These are phyloP conservation scores for Halichoerus grypus DNA, from an alignment of 2,113 vertebrate species.

Conservation along the genomic window DNA sequence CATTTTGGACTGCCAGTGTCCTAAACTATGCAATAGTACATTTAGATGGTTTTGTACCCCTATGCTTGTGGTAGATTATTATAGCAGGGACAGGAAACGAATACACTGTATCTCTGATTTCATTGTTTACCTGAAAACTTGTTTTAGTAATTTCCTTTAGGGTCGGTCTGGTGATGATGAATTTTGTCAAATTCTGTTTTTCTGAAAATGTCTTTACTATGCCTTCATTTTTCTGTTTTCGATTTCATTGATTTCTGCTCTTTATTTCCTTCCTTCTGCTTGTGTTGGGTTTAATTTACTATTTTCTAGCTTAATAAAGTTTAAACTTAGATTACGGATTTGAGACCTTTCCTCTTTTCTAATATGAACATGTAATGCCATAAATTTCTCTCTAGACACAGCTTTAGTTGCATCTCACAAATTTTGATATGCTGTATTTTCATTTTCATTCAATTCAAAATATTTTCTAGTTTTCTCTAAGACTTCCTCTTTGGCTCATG, in stretches of 20 bases:
- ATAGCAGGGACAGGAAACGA: not conserved
- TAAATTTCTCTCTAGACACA: not conserved
- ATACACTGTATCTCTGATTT: not conserved
- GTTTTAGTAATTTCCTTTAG: not conserved
- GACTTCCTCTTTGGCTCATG: not conserved
- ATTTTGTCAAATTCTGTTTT: slow-evolving; percentile 14
- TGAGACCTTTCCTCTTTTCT: slow-evolving; percentile 9
- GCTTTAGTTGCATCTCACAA: not conserved
- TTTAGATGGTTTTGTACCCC: not conserved
- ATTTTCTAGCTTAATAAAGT: slow-evolving; percentile 17
- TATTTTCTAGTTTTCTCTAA: not conserved
- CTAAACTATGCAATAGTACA: no score
- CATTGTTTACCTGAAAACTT: not conserved
- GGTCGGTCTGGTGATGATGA: not conserved
- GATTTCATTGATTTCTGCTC: not conserved
- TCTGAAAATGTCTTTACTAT: not conserved
- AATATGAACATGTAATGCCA: not conserved
- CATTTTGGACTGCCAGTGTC: not conserved
- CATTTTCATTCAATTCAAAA: not conserved
- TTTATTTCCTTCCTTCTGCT: not conserved
- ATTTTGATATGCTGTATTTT: slow-evolving; percentile 4
- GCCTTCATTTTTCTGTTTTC: not conserved
- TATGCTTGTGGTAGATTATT: not conserved
- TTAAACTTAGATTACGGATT: not conserved
- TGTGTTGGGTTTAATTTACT: not conserved